Conservation (phyloP, 2,888 invertebrate species). For the Calameuta idolon region DNA sequence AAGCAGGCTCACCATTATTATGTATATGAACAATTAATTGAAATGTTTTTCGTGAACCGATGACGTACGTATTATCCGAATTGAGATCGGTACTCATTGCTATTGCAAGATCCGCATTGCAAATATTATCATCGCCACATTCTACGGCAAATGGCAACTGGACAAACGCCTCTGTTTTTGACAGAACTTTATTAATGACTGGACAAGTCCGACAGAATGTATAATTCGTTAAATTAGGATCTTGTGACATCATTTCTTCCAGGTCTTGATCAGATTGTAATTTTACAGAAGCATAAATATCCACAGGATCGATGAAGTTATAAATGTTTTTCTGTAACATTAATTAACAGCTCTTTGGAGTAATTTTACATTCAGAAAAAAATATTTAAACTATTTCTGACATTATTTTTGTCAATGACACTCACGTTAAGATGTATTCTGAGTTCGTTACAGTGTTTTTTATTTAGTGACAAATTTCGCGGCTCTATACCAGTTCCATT, state of each 20-base stretch:
- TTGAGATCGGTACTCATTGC: conserved; percentile 26
- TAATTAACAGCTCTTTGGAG: not conserved
- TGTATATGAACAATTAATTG: conserved; percentile 44
- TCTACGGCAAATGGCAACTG: conserved; percentile 53
- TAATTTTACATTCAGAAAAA: not conserved
- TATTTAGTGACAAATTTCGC: conserved; percentile 26
- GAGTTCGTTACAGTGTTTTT: conserved; percentile 25
- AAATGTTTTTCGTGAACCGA: conserved; percentile 58
- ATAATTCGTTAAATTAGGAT: conserved; percentile 16
- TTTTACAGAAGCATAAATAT: conserved; percentile 35
- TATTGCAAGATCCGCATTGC: conserved; percentile 46
- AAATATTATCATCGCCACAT: conserved; percentile 55
- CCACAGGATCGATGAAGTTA: conserved; percentile 50
- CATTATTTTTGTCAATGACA: not conserved
- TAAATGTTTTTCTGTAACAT: conserved; percentile 41
- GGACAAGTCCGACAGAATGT: conserved; percentile 50
- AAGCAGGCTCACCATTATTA: conserved; percentile 42
- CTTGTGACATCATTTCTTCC: conserved; percentile 18
- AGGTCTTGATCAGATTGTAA: conserved; percentile 25
- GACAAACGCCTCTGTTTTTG: conserved; percentile 39
- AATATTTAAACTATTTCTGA: not conserved
- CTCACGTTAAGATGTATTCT: conserved; percentile 42
- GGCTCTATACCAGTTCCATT: conserved; percentile 28
- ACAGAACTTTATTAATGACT: conserved; percentile 39
- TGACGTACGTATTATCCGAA: conserved; percentile 44